These are phyloP conservation scores for Lepidocyrtoides sp. DNA, from an alignment of 2,888 invertebrate species.

Conservation along the genomic window DNA sequence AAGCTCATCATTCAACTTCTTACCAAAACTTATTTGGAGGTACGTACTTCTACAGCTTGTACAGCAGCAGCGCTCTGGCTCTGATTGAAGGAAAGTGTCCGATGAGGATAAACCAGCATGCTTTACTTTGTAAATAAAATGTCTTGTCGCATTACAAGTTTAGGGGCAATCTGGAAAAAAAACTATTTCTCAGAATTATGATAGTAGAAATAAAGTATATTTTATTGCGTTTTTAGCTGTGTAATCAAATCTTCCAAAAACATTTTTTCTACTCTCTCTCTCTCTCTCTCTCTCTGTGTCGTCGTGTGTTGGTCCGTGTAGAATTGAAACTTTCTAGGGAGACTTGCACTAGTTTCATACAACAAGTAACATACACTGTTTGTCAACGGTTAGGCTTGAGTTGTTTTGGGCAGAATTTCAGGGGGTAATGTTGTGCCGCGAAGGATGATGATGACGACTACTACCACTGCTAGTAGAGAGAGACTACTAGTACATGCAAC, in stretches of 20 bases:
- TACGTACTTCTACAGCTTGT: not conserved
- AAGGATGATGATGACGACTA: not conserved
- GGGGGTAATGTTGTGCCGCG: constrained; percentile 20
- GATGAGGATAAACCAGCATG: not conserved
- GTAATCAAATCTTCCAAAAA: constrained; percentile 8
- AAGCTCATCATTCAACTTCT: constrained; percentile 15
- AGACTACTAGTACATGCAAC: too few species aligned
- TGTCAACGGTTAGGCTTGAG: constrained; percentile 66
- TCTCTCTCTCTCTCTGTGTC: too few species aligned
- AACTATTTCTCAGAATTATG: not conserved
- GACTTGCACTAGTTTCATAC: not conserved
- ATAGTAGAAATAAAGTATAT: constrained; percentile 7
- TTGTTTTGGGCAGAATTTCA: constrained; percentile 57
- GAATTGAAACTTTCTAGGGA: constrained; percentile 30
- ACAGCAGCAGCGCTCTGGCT: not conserved
- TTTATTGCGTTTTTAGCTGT: not conserved
- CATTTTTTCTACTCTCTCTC: constrained; percentile 41
- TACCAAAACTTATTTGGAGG: not conserved
- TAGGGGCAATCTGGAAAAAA: not conserved
- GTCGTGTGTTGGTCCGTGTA: not conserved
- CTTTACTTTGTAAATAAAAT: not conserved
- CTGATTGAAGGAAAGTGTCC: constrained; percentile 31
- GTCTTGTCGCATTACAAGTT: not conserved
- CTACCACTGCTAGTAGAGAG: too few species aligned
- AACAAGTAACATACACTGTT: constrained; percentile 23